These are phyloP conservation scores for Chelidonichthys spinosus DNA, from an alignment of 2,797 vertebrate species.

Conservation along the genomic window DNA sequence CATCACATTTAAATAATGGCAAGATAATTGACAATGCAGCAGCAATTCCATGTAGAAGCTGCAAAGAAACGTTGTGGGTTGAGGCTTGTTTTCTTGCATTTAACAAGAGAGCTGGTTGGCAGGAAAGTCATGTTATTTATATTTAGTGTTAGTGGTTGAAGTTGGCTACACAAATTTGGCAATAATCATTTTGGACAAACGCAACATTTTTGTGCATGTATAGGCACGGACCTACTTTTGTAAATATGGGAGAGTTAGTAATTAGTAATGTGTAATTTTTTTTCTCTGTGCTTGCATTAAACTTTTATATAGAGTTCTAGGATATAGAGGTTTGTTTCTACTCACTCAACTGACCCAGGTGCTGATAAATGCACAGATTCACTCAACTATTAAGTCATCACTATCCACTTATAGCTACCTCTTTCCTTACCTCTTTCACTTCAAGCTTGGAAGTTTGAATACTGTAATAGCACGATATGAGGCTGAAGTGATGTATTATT, in stretches of 20 bases:
- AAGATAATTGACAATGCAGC: conserved; percentile 7
- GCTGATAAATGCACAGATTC: neutral
- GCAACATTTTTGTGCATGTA: neutral
- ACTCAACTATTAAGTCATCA: neutral
- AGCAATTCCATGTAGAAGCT: conserved; percentile 5
- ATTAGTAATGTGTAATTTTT: neutral
- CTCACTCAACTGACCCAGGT: neutral
- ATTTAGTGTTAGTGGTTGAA: neutral
- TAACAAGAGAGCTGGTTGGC: neutral
- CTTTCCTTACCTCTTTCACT: conserved; percentile 3
- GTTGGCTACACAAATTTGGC: neutral
- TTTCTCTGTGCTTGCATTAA: neutral
- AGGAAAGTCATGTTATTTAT: neutral
- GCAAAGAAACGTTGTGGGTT: neutral
- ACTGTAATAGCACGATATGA: neutral
- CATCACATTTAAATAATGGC: conserved; percentile 25
- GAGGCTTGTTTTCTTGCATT: neutral
- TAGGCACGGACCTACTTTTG: neutral
- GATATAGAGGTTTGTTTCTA: neutral
- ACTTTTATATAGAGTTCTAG: neutral
- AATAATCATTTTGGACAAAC: neutral
- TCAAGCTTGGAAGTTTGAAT: neutral
- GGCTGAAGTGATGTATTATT: conserved; percentile 18
- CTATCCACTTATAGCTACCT: too few species aligned
- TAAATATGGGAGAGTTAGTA: too few species aligned